Percentiles rank a stretch among this genome's conserved stretches.
phyloP scores from a whole-genome alignment of 1,140 invertebrate species.

The Eumeta japonica region DNA sequence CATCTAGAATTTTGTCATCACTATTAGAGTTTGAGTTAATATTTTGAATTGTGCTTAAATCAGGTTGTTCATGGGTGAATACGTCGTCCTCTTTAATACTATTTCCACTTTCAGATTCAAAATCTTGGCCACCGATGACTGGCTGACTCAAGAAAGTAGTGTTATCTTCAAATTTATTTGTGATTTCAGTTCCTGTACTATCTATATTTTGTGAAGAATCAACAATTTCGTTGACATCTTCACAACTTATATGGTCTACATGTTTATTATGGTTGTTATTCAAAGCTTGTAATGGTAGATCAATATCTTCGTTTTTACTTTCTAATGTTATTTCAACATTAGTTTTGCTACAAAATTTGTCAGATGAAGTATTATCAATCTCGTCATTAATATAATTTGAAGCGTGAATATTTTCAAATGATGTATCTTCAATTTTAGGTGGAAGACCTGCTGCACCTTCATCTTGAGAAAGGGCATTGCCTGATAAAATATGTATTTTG shows the following conservation, averaged over 20 bases:
- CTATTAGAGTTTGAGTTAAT: too few species aligned
- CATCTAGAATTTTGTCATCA: too few species aligned
- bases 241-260: too few species aligned
- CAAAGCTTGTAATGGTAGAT: background rate
- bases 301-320: background rate
- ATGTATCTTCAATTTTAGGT: background rate
- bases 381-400: background rate
- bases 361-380: background rate
- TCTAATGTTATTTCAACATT: background rate
- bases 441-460: background rate
- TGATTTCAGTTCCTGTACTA: background rate
- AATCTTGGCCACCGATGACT: background rate
- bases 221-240: background rate
- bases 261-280: background rate
- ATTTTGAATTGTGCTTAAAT: too few species aligned
- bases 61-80: too few species aligned
- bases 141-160: background rate
- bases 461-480: background rate
- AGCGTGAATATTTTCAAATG: background rate
- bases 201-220: background rate
- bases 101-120: conserved; percentile 12
- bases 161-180: background rate
- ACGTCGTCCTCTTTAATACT: too few species aligned
- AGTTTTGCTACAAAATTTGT: too few species aligned
- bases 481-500: too few species aligned